These are phyloP conservation scores for Parapristionchus giblindavisi DNA, from an alignment of 2,888 invertebrate species.

Conservation along the genomic window DNA sequence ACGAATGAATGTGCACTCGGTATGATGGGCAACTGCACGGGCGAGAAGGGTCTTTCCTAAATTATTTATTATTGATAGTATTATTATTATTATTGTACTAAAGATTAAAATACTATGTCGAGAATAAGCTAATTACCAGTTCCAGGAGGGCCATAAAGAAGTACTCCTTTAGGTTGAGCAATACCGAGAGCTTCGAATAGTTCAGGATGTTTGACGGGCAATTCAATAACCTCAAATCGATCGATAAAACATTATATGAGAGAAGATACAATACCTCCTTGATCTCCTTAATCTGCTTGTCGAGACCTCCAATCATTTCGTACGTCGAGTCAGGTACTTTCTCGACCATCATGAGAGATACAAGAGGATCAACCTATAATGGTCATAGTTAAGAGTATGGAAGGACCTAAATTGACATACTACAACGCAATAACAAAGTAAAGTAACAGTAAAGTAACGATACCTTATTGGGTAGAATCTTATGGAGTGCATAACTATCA, in stretches of 20 bases:
- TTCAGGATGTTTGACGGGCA: conserved; percentile 99
- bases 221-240: conserved; percentile 80
- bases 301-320: conserved; percentile 99
- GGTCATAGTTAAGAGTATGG: too few species aligned
- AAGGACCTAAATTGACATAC: too few species aligned
- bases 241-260: neutral
- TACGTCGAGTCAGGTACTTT: conserved; percentile 99
- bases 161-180: conserved; percentile 93
- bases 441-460: too few species aligned
- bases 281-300: conserved; percentile 99
- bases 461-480: conserved; percentile 95
- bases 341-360: conserved; percentile 99
- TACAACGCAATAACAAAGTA: too few species aligned
- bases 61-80: neutral
- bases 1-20: conserved; percentile 97
- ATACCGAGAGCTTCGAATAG: conserved; percentile 98
- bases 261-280: conserved; percentile 79
- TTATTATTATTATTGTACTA: too few species aligned
- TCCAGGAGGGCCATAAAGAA: conserved; percentile 96
- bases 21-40: conserved; percentile 98
- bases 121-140: conserved; percentile 73
- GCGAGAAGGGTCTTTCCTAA: conserved; percentile 89
- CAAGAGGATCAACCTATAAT: conserved; percentile 88
- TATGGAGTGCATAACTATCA: conserved; percentile 97
- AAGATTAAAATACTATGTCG: too few species aligned